Evolutionary conservation across 2,113 vertebrate genomes (phyloP).

Genomic region (Toxotes chatareus): DNA sequence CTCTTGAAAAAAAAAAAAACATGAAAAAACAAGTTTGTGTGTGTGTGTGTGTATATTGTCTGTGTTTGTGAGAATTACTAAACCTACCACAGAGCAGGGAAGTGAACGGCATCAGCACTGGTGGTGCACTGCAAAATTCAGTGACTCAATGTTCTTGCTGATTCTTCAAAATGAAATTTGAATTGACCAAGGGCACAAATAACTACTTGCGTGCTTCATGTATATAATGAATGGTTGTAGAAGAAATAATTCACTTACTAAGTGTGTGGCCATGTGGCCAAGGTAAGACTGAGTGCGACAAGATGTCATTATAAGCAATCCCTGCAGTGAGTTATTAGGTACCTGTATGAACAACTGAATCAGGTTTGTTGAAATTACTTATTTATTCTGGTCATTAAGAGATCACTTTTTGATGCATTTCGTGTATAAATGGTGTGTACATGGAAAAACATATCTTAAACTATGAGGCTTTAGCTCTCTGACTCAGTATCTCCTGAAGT

Average conservation of each 20-base stretch:
- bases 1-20: neutral
- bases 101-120: slow-evolving; percentile 15
- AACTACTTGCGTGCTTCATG: neutral
- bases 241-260: neutral
- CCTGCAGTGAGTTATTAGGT: neutral
- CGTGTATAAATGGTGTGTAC: neutral
- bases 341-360: neutral
- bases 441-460: neutral
- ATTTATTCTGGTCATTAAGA: neutral
- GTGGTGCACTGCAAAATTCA: neutral
- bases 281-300: neutral
- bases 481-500: neutral
- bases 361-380: neutral
- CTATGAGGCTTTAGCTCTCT: neutral
- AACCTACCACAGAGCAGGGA: neutral
- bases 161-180: slow-evolving; percentile 10
- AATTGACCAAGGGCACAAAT: slow-evolving; percentile 1
- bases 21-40: neutral
- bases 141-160: slow-evolving; percentile 26
- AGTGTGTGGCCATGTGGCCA: neutral
- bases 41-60: neutral
- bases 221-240: slow-evolving; percentile 2
- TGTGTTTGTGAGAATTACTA: neutral
- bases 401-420: neutral
- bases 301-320: slow-evolving; percentile 4